These are phyloP conservation scores for Physella acuta DNA, from an alignment of 1,140 invertebrate species.

Conservation along the genomic window DNA sequence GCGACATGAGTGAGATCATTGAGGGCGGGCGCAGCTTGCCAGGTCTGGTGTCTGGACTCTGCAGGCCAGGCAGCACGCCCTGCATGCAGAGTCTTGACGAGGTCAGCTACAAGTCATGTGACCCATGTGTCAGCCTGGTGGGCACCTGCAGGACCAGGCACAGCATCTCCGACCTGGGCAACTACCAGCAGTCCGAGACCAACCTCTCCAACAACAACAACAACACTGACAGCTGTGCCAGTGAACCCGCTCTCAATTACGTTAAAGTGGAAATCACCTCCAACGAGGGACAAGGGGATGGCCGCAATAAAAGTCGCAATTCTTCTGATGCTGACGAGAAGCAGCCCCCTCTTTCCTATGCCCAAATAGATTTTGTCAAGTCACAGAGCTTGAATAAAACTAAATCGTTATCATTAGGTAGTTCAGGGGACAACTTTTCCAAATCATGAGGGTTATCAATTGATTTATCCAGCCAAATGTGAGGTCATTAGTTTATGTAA, in stretches of 20 bases:
- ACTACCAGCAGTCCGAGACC: slow-evolving; percentile 11
- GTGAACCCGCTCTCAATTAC: not conserved
- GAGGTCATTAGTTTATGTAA: no score
- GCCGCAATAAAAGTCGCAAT: slow-evolving; percentile 36
- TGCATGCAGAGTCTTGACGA: slow-evolving; percentile 16
- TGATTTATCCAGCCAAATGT: no score
- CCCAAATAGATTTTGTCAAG: slow-evolving; percentile 44
- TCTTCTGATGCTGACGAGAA: slow-evolving; percentile 37
- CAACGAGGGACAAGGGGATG: slow-evolving; percentile 1
- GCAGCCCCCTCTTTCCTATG: slow-evolving; percentile 38
- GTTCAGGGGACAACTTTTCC: no score
- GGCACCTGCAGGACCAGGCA: slow-evolving; percentile 6
- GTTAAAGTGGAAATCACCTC: slow-evolving; percentile 3
- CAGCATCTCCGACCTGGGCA: slow-evolving; percentile 18
- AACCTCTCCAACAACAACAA: not conserved
- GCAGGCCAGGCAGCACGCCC: slow-evolving; percentile 17
- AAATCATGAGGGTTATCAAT: no score
- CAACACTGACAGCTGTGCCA: not conserved
- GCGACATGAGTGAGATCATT: slow-evolving; percentile 3
- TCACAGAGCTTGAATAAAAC: slow-evolving; percentile 36
- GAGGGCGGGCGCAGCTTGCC: not conserved
- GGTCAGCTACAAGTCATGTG: not conserved
- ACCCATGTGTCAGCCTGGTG: not conserved
- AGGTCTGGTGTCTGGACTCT: not conserved
- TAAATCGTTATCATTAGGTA: not conserved